Percentiles rank a stretch among this genome's conserved stretches.
phyloP scores from a whole-genome alignment of 2,113 vertebrate genomes.

The Lamprotornis superbus region DNA sequence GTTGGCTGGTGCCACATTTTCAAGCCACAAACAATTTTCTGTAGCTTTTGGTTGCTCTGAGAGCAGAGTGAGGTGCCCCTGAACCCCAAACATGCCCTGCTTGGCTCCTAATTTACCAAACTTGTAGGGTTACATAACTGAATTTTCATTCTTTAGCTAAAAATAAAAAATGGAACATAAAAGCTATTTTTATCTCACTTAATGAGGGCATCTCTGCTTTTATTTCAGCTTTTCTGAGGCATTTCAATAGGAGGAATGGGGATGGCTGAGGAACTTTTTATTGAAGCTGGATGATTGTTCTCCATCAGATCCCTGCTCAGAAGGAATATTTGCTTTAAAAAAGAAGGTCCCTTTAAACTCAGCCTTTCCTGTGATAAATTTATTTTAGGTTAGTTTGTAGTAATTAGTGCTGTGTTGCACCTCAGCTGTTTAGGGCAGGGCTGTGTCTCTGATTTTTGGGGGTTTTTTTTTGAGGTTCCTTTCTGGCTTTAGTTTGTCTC shows the following conservation, averaged over 20 bases:
- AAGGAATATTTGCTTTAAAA: not conserved
- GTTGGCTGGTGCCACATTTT: not conserved
- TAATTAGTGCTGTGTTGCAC: not conserved
- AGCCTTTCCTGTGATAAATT: not conserved
- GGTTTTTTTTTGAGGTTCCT: not conserved
- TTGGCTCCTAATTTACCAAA: not conserved
- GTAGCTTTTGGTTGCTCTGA: not conserved
- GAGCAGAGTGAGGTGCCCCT: not conserved
- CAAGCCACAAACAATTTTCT: not conserved
- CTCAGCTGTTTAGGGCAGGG: not conserved
- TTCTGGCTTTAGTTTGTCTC: not conserved
- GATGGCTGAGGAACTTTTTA: not conserved
- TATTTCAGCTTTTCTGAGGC: slow-evolving; percentile 49
- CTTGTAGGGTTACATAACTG: slow-evolving; percentile 60
- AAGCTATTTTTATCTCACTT: slow-evolving; percentile 71
- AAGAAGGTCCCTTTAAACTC: not conserved
- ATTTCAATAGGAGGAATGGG: not conserved
- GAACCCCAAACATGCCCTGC: not conserved
- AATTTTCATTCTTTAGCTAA: slow-evolving; percentile 57
- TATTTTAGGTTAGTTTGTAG: not conserved
- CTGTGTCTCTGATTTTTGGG: not conserved
- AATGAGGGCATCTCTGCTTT: slow-evolving; percentile 72
- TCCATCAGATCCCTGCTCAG: not conserved
- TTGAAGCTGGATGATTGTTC: not conserved
- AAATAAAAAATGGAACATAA: slow-evolving; percentile 74